Evolutionary conservation across 2,888 invertebrate genomes (phyloP).

Genomic region (Odontocerum albicorne): DNA sequence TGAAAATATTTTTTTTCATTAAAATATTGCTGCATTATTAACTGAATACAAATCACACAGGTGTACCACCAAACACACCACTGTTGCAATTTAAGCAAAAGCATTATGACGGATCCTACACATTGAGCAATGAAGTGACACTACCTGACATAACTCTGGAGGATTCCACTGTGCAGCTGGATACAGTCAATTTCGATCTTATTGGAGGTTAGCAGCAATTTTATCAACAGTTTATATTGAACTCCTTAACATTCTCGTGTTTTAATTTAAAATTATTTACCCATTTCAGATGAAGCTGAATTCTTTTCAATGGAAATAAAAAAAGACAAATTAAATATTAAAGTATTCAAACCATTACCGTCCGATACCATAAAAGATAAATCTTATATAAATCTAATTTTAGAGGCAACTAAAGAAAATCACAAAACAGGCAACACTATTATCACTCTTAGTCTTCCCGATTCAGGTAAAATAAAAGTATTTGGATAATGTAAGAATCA

Average conservation of each 20-base stretch:
- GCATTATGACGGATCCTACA: slow-evolving; percentile 11
- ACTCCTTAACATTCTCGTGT: neutral
- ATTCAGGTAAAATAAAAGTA: neutral
- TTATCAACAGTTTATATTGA: neutral
- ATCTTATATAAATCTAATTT: neutral
- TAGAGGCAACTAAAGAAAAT: slow-evolving; percentile 1
- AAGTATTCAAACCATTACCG: neutral
- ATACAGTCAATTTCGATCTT: slow-evolving; percentile 1
- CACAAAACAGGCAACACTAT: neutral
- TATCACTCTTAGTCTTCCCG: neutral
- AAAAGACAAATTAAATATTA: neutral
- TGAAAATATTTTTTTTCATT: no score
- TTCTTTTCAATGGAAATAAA: no score
- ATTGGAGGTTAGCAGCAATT: neutral
- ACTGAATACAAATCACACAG: no score
- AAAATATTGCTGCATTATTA: no score
- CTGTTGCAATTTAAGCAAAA: slow-evolving; percentile 17
- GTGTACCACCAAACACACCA: no score
- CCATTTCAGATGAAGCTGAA: neutral
- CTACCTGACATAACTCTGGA: neutral
- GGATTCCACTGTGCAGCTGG: neutral
- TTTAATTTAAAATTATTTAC: neutral
- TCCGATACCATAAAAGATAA: neutral
- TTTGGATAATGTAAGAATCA: no score
- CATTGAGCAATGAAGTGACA: neutral